Percentiles rank a stretch among this genome's conserved stretches.
Conservation (phyloP, 30 jellyfish, hydroid and myxozoan species). For the Chrysaora quinquecirrha region DNA sequence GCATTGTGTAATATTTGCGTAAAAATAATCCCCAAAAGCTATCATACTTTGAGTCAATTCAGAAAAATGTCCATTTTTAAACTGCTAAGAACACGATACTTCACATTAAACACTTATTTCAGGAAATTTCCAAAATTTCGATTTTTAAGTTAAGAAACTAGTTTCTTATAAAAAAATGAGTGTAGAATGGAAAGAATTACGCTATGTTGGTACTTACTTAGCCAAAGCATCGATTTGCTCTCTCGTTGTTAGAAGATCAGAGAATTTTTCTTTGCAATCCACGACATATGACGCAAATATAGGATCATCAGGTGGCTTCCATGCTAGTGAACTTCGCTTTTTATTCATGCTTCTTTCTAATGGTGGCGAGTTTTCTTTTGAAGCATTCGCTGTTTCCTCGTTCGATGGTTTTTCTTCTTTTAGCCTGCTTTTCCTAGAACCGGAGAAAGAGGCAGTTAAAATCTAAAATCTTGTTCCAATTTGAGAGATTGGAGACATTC, state of each 20-base stretch:
- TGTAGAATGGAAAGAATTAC: no score
- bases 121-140: no score
- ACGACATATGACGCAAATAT: constrained; percentile 46
- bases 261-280: constrained; percentile 21
- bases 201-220: constrained; percentile 21
- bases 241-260: constrained; percentile 13
- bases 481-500: background rate
- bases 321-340: constrained; percentile 4
- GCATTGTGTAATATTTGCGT: no score
- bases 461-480: background rate
- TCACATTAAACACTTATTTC: no score
- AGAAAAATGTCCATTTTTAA: no score
- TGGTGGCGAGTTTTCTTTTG: background rate
- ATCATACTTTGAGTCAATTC: no score
- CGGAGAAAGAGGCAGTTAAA: background rate
- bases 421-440: constrained; percentile 39
- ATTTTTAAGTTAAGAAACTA: no score
- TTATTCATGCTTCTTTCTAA: background rate
- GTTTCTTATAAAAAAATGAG: no score
- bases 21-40: no score
- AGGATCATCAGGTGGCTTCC: constrained; percentile 68
- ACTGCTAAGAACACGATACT: no score
- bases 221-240: constrained; percentile 62
- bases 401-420: constrained; percentile 17
- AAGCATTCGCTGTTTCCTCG: background rate